Conservation (phyloP, 1,140 invertebrate species). For the Drosophila kanapiae region DNA sequence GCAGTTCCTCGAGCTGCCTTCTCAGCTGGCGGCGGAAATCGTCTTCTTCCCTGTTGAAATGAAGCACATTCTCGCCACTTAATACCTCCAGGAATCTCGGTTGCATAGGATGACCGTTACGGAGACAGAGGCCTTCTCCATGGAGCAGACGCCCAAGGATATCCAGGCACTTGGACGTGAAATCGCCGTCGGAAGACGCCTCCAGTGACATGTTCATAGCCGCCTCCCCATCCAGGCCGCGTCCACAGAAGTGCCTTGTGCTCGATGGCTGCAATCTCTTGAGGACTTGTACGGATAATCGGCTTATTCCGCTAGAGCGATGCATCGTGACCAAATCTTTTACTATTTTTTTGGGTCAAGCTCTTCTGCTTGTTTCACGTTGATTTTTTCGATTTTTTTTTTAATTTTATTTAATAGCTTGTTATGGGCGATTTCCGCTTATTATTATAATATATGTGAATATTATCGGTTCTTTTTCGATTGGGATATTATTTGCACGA, state of each 20-base stretch:
- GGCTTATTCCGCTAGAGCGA: not conserved
- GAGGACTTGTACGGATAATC: not conserved
- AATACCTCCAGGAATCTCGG: not conserved
- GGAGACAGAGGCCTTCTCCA: not conserved
- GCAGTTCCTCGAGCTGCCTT: slow-evolving; percentile 22
- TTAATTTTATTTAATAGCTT: too few species aligned
- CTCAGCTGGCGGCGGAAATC: slow-evolving; percentile 15
- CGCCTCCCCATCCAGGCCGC: not conserved
- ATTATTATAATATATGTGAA: too few species aligned
- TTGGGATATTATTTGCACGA: too few species aligned
- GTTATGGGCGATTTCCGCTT: too few species aligned
- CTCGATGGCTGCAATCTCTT: not conserved
- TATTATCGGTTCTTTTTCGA: too few species aligned
- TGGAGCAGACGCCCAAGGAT: slow-evolving; percentile 2
- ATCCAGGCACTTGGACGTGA: not conserved
- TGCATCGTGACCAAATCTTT: not conserved
- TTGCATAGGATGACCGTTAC: not conserved
- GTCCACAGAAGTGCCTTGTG: not conserved
- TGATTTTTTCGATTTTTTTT: not conserved
- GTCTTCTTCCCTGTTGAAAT: slow-evolving; percentile 11
- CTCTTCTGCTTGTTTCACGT: not conserved
- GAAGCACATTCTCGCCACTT: not conserved
- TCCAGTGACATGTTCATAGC: not conserved
- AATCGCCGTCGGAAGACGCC: too few species aligned
- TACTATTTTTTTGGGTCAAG: slow-evolving; percentile 3